Base-by-base conservation (phyloP, 2,888 invertebrate species). In the Diadegma fenestrale region DNA sequence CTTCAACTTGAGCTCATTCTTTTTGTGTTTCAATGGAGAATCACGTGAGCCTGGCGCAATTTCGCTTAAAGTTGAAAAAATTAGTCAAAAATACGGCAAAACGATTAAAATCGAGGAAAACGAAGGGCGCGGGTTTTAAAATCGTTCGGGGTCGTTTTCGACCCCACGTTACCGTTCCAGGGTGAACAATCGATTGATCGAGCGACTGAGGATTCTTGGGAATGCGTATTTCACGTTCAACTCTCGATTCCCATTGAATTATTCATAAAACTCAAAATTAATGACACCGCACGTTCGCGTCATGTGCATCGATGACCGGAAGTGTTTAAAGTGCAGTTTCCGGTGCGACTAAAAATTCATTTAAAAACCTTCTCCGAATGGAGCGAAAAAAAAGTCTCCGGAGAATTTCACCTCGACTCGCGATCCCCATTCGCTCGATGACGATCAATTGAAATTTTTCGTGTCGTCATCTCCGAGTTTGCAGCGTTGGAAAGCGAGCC, bases 301-400 rank as follows among this genome's bases (percentile, higher is more conserved):
- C 61, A 41, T 78, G 63, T 51, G 72, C 73, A 33, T 75, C 75
- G 75, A 78, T 45, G 37, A 22, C 79, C 85, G 85, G 85, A 85
- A 72, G 33, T 68, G 48, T 17, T 58, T 45, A 4, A 43, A 71
- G 37, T 26, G 51, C 61, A 77, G 73, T 48, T 69, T 85, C 85
- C 85, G 85, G 82, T 22, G 64, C 48, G 69, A 22, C 82, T 82
- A 85, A 79, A 82, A 82, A 75, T 79, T 64, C 54, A 82, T 82
- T 85, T 33, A 71, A 82, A 85, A 37, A 79, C n/a, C 12, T 33
- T 33, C 63, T 78, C 8, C 69, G 19, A 73, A 63, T 51, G 41
- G 43, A 54, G 51, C 26, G 22, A 37, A 19, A 41, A 17, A 12
- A 54, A 78, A 71, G 12, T 68, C 68, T 64, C 72, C 61, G 68